Evolutionary conservation across 1,140 invertebrate genomes (phyloP).

Genomic region (Papilio polyxenes): DNA sequence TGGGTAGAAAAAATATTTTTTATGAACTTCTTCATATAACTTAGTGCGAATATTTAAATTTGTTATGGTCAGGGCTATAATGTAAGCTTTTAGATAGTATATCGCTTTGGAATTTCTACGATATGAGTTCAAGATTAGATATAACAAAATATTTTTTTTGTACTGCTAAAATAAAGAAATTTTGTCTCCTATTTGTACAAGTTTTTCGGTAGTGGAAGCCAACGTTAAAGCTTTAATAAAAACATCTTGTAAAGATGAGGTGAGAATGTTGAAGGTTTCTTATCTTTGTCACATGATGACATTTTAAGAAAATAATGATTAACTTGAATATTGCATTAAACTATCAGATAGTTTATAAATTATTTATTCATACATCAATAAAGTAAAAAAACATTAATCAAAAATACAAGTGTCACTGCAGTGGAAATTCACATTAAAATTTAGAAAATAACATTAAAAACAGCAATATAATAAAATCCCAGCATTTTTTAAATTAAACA

Average conservation of each 20-base stretch:
- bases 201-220: background rate
- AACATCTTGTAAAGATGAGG: background rate
- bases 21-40: background rate
- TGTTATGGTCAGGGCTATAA: conserved; percentile 21
- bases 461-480: too few species aligned
- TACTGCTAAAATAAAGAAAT: background rate
- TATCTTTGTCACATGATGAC: background rate
- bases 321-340: conserved; percentile 21
- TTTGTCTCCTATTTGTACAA: background rate
- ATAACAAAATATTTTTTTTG: background rate
- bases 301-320: conserved; percentile 21
- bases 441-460: too few species aligned
- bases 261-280: conserved; percentile 4
- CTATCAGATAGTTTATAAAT: background rate
- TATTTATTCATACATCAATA: background rate
- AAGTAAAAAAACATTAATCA: background rate
- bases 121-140: conserved; percentile 22
- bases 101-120: conserved; percentile 23
- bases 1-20: conserved; percentile 53
- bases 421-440: too few species aligned
- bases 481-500: too few species aligned
- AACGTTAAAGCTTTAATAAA: background rate
- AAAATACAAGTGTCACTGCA: background rate
- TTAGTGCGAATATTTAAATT: conserved; percentile 4
- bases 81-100: conserved; percentile 2